Evolutionary conservation across 2,113 vertebrate genomes (phyloP), one percentile per base, ranked within the genome.

Genomic region (Phaethon lepturus): DNA sequence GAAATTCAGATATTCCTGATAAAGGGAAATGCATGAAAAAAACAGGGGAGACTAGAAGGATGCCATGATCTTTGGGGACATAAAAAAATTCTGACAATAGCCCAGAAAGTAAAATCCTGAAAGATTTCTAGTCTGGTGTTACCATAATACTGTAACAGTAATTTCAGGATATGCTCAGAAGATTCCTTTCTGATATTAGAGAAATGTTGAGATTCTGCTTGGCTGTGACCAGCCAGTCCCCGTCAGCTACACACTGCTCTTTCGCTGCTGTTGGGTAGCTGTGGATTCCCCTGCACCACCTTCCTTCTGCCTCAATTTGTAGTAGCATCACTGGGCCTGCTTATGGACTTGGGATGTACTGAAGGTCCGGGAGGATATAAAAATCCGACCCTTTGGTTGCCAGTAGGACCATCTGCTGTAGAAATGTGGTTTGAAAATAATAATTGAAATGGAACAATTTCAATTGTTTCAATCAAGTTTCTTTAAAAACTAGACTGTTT

Each of bases 1-100:
- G 17, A 28, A 44, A 84, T 68, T 78, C 8, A 75, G 64, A 40
- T 87, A 59, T 64, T 68, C 24, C 60, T 22, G 28, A 52, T 59
- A 25, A 81, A 67, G 45, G 17, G 23, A 63, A 77, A 59, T 50
- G 3, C 40, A 33, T 40, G 19, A 10, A 66, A 77, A 74, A 58
- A 13, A 0, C 1, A 2, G 4, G 29, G 53, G 25, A 71, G 13
- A 42, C 35, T 45, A 17, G 24, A 88, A 59, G 10, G 33, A 17
- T 55, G 63, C 16, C 40, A 4, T 49, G 71, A 59, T 24, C 28
- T 82, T 15, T 3, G 4, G 8, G 28, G 45, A 3, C 44, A 19
- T 53, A 14, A 71, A 79, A 80, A 38, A 7, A 40, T 86, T 69
- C n/a, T 53, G 44, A 38, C 25, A 50, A 16, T 64, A 73, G 7